Evolutionary conservation across 2,797 vertebrate species (phyloP), one percentile per base, ranked within the genome.

Genomic region (Enteromius mattozi): DNA sequence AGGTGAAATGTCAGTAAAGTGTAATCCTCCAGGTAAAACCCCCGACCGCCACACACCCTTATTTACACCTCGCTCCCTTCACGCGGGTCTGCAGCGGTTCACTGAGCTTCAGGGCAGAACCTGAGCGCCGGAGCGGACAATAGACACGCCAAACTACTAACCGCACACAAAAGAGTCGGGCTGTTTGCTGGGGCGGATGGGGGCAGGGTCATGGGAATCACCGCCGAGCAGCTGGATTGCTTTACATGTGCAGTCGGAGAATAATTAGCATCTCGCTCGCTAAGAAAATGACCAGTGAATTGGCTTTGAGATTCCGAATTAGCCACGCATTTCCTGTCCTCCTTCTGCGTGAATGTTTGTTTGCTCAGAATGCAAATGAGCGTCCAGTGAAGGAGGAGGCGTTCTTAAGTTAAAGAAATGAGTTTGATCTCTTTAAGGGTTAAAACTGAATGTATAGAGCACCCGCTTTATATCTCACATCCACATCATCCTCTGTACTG

Each of bases 181-280:
- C 85, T 82, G 61, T 66, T 66, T 35, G 63, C 63, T 4, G 63
- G 87, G 89, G 24, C 42, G 49, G 82, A 49, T 84, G 78, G 75
- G 91, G 92, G 92, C 87, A 88, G 89, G 93, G 91, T 82, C 93
- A 89, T 94, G 93, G 93, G 95, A 95, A 95, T 91, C 92, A 91
- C 88, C 92, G 90, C 90, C 83, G 89, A 94, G 94, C 94, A 94
- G 94, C 95, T 95, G 94, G 94, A 94, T 95, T 93, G 93, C 93
- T 90, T 95, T 95, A 92, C 93, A 93, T 92, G 92, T 92, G 92
- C 92, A 90, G 91, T 84, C 42, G 92, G 91, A 91, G 94, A 93
- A 95, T 94, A 94, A 95, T 95, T 94, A 93, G 92, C 93, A 92
- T 90, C 92, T 91, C 90, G 91, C 85, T 83, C 90, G 42, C 86